Base-by-base conservation (phyloP, 1,140 invertebrate species). In the Phthorimaea operculella region DNA sequence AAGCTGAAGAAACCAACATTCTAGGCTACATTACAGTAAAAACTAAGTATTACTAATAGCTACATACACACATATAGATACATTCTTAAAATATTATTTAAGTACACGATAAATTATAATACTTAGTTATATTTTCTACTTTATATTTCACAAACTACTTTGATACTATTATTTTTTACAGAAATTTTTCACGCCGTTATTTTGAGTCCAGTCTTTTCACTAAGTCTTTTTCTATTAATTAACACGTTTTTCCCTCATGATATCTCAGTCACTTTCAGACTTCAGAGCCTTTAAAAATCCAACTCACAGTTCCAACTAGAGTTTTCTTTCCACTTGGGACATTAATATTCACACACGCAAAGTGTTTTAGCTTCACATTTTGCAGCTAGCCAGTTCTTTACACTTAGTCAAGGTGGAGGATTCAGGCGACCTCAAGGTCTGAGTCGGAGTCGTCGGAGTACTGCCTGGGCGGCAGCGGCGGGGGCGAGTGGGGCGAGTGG, bases 341-440 rank as follows among this genome's bases (percentile, higher is more conserved):
- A 28, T 6, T 4, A 28, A 28, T 6, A 28, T 28, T 28, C 21
- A 28, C 21, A 6, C 36, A 39, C n/a, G n/a, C 10, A 39, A 4
- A 39, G 36, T n/a, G 10, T 39, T 12, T 10, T 39, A n/a, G n/a
- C n/a, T n/a, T 39, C 36, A 39, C n/a, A 39, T 39, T 39, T 10
- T 39, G n/a, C 36, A n/a, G 2, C 3, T 28, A 28, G 36, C n/a
- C 1, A 39, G 36, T n/a, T 3, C 10, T 12, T 39, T 39, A 39
- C 36, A 39, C 10, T 12, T n/a, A 39, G 10, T 3, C 12, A 21
- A 49, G 47, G 12, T n/a, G n/a, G n/a, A n/a, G 47, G 18, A 51
- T 80, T 87, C 88, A 90, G 70, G 88, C 88, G 18, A 90, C 89
- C 72, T 90, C 89, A 17, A 90, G 68, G 51, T 85, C 85, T 4